A percentile compares a stretch with the other conserved stretches of the same genome.
Evolutionary conservation across 2,113 vertebrate species (phyloP).

Genomic region (Sylvia atricapilla): DNA sequence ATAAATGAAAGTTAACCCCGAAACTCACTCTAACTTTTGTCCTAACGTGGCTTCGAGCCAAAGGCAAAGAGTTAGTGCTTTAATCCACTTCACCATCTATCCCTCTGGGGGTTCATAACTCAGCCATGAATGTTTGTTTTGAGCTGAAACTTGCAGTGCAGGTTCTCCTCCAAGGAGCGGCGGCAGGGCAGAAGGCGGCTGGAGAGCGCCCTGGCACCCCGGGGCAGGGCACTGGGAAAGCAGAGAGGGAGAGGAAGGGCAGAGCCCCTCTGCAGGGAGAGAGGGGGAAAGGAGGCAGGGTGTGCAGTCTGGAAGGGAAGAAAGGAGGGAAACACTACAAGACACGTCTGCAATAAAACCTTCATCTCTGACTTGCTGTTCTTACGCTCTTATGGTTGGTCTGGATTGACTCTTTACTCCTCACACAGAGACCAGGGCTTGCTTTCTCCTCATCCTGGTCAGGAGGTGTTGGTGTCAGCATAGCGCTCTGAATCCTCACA

Average conservation of each 20-base stretch:
- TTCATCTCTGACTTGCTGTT: neutral
- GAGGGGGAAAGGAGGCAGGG: neutral
- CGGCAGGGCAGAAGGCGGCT: neutral
- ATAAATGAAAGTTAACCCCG: neutral
- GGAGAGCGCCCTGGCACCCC: neutral
- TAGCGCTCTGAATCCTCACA: neutral
- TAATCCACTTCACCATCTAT: conserved; percentile 46
- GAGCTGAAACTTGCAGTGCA: conserved; percentile 57
- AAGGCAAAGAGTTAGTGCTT: conserved; percentile 17
- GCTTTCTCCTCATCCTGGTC: neutral
- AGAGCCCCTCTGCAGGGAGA: neutral
- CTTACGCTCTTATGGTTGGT: neutral
- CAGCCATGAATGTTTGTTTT: conserved; percentile 61
- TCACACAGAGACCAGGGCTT: neutral
- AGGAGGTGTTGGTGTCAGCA: neutral
- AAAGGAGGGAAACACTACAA: neutral
- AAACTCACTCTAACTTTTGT: conserved; percentile 21
- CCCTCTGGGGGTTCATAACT: conserved; percentile 59
- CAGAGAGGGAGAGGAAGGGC: neutral
- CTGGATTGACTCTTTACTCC: neutral
- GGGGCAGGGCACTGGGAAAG: fast-evolving
- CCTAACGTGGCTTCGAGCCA: neutral
- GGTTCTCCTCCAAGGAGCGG: conserved; percentile 25
- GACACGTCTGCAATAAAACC: fast-evolving
- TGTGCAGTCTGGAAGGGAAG: neutral